Evolutionary conservation across 2,888 invertebrate genomes (phyloP).

Genomic region (Phalera bucephala): DNA sequence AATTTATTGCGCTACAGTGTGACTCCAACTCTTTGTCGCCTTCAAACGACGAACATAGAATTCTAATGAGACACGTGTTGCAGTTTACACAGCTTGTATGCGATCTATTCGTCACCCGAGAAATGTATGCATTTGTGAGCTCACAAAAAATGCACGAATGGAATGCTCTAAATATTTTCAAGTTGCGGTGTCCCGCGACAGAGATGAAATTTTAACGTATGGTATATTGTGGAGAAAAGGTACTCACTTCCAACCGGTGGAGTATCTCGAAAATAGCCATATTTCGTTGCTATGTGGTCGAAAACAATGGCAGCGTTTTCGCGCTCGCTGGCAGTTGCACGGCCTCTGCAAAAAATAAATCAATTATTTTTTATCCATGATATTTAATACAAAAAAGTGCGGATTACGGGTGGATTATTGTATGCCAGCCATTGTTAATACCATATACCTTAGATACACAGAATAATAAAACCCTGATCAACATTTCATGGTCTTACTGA

Average conservation of each 20-base stretch:
- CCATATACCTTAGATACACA: neutral
- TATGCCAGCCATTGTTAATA: neutral
- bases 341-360: slow-evolving; percentile 87
- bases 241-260: slow-evolving; percentile 95
- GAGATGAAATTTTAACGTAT: slow-evolving; percentile 6
- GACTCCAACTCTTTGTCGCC: slow-evolving; percentile 47
- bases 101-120: slow-evolving; percentile 35
- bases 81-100: slow-evolving; percentile 57
- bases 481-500: neutral
- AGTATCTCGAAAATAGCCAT: slow-evolving; percentile 98
- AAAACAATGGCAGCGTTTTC: slow-evolving; percentile 96
- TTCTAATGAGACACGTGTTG: slow-evolving; percentile 62
- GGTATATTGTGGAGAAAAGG: slow-evolving; percentile 9
- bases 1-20: slow-evolving; percentile 54
- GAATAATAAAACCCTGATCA: neutral
- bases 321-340: slow-evolving; percentile 94
- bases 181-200: slow-evolving; percentile 2
- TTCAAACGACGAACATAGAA: slow-evolving; percentile 32
- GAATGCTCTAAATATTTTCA: slow-evolving; percentile 37
- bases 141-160: slow-evolving; percentile 45
- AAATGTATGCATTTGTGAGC: slow-evolving; percentile 35
- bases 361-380: slow-evolving; percentile 11
- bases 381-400: slow-evolving; percentile 5
- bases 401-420: slow-evolving; percentile 5
- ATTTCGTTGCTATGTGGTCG: slow-evolving; percentile 95